Percentiles rank a stretch among this genome's conserved stretches.
Evolutionary conservation across 2,888 invertebrate species (phyloP).

Genomic region (Cosmia pyralina): DNA sequence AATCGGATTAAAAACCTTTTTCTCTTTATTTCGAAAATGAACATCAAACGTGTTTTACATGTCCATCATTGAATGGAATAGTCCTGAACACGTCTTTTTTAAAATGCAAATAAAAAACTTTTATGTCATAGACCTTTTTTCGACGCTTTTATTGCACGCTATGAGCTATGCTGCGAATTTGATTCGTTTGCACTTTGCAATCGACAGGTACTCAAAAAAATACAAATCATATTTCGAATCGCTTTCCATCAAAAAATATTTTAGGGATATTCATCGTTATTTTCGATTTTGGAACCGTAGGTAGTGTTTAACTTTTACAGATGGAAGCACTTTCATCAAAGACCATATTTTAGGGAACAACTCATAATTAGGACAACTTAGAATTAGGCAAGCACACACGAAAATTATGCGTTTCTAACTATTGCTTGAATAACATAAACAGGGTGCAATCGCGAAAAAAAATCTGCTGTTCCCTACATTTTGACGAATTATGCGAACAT

Average conservation of each 20-base stretch:
- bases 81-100: constrained; percentile 26
- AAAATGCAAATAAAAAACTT: constrained; percentile 44
- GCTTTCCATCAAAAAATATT: constrained; percentile 38
- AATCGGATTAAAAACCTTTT: constrained; percentile 15
- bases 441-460: too few relatives aligned
- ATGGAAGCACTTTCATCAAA: constrained; percentile 2
- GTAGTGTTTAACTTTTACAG: not conserved
- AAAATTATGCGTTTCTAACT: not conserved
- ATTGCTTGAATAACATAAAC: not conserved
- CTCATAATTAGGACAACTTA: not conserved
- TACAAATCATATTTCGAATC: constrained; percentile 19
- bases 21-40: constrained; percentile 3
- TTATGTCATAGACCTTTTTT: constrained; percentile 30
- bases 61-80: constrained; percentile 29
- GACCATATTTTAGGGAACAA: not conserved
- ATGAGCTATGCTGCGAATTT: constrained; percentile 50
- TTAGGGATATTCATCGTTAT: constrained; percentile 31
- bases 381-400: not conserved
- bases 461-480: too few relatives aligned
- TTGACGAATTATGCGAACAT: too few relatives aligned
- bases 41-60: constrained; percentile 26
- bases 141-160: constrained; percentile 30
- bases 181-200: constrained; percentile 50
- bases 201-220: constrained; percentile 44
- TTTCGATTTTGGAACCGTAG: constrained; percentile 20